Evolutionary conservation across 2,797 vertebrate species (phyloP).

Genomic region (Botia almorhae): DNA sequence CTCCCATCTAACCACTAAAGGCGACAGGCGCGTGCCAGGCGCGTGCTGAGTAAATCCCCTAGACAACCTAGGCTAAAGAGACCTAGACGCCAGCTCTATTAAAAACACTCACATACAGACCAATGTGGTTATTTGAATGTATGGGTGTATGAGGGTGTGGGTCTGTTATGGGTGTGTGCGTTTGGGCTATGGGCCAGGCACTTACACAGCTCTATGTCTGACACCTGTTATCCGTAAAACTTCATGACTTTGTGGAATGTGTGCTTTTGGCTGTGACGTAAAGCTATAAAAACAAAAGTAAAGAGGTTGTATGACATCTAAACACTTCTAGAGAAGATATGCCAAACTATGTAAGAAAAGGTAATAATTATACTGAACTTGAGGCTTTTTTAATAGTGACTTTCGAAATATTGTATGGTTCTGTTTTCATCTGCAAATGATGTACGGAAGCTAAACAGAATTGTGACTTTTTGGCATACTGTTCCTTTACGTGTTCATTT

Average conservation of each 20-base stretch:
- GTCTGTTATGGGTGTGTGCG: constrained; percentile 3
- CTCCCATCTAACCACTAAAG: background rate
- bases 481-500: no score
- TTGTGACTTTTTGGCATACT: no score
- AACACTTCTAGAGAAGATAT: constrained; percentile 16
- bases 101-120: background rate
- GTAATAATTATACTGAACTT: constrained; percentile 21
- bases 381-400: no score
- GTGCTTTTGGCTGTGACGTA: constrained; percentile 35
- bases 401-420: no score
- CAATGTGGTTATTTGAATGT: constrained; percentile 12
- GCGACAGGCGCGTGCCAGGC: background rate
- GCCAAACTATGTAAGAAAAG: constrained; percentile 30
- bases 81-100: constrained; percentile 13
- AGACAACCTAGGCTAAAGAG: background rate
- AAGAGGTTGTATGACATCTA: background rate
- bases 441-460: no score
- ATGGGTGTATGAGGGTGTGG: no score
- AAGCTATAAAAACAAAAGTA: constrained; percentile 26
- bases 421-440: no score
- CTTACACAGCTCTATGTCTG: constrained; percentile 35
- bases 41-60: constrained; percentile 2
- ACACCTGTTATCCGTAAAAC: constrained; percentile 38
- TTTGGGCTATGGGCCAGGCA: constrained; percentile 1
- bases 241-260: constrained; percentile 16